Evolutionary conservation across 2,888 invertebrate species (phyloP), one percentile per base, ranked within the genome.

Genomic region (Drosophila vallismaia): DNA sequence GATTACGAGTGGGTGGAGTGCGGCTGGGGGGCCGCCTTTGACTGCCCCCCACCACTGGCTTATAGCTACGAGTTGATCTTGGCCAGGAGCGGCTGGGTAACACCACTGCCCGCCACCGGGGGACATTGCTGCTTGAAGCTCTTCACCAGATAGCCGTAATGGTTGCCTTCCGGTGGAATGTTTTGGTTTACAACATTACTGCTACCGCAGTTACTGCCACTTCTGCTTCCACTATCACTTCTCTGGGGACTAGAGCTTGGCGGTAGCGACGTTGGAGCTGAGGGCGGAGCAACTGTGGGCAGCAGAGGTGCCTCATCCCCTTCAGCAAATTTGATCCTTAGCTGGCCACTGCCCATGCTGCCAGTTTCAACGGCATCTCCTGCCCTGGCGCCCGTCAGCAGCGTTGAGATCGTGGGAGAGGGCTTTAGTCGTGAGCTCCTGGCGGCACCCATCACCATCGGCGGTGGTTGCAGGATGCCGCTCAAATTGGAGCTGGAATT

Each of bases 51-150:
- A 38, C 49, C 67, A 31, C 54, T 49, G 26, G 29, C 67, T 73
- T 82, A 79, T 48, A 66, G 68, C 77, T 89, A 90, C 52, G 89
- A 88, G 81, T 91, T 90, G 49, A 91, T 91, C 79, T 88, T 90
- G 29, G 89, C 85, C 74, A 91, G 64, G 48, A 91, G 77, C 26
- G 91, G 91, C 66, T 91, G 91, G 9, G 90, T 90, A 1, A 89
- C 90, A 45, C 77, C 77, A 60, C 73, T 73, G 52, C 55, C 76
- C 40, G 59, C 36, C 46, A 77, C 59, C n/a, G 62, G 51, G 1
- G 70, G 68, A 40, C 63, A 74, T 29, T 76, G 77, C 70, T 90
- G 89, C 51, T 81, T 83, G 53, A 89, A 85, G 77, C 91, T 91
- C 75, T 88, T 89, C 59, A 90, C 83, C 62, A 86, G 62, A 71